Evolutionary conservation across 2,888 invertebrate species (phyloP).

Genomic region (Drosophila macrospina): DNA sequence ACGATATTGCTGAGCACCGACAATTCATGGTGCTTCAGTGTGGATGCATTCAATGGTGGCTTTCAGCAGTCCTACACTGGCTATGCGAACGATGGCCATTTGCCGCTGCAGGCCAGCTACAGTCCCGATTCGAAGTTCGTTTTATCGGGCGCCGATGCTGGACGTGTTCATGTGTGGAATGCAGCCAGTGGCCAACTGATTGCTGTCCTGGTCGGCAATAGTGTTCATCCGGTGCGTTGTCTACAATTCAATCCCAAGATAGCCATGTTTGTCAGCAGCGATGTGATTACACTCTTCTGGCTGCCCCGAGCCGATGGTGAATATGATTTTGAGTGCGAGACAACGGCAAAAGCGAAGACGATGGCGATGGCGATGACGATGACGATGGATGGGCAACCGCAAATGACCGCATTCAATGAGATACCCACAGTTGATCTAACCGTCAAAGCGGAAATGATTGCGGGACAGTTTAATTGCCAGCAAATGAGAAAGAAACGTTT

Average conservation of each 20-base stretch:
- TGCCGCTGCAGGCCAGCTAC: constrained; percentile 38
- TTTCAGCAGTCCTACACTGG: constrained; percentile 33
- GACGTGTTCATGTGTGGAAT: constrained; percentile 59
- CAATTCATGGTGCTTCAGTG: constrained; percentile 47
- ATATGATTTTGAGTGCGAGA: not conserved
- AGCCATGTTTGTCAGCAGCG: constrained; percentile 55
- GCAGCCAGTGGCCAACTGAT: constrained; percentile 33
- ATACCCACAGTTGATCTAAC: constrained; percentile 41
- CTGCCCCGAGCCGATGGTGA: constrained; percentile 25
- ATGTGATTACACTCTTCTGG: constrained; percentile 52
- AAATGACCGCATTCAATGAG: not conserved
- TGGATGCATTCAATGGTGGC: constrained; percentile 49
- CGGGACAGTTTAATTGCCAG: not conserved
- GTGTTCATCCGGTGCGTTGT: constrained; percentile 36
- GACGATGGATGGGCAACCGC: not conserved
- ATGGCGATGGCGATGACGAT: too few species aligned
- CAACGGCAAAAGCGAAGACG: too few species aligned
- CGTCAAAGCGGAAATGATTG: not conserved
- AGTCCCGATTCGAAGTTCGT: constrained; percentile 60
- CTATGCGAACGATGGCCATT: constrained; percentile 24
- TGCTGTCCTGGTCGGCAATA: constrained; percentile 33
- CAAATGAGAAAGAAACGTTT: not conserved
- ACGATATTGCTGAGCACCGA: constrained; percentile 50
- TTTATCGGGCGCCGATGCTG: constrained; percentile 52
- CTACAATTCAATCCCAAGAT: constrained; percentile 55